Base-by-base conservation (phyloP, 2,797 vertebrate genomes). In the Pseudochirops corinnae region DNA sequence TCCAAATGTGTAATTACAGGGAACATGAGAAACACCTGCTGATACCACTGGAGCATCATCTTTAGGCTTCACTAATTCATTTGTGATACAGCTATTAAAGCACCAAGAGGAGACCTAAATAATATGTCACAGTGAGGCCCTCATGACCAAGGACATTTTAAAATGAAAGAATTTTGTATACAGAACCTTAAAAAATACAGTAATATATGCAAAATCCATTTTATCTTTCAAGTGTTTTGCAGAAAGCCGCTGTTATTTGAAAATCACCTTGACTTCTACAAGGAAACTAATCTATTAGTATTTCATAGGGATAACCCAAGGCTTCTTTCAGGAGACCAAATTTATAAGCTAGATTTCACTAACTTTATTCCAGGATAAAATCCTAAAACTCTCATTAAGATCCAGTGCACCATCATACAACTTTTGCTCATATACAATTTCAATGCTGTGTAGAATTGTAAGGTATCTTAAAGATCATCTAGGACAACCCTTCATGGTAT, bases 1-100 rank as follows among this genome's bases (percentile, higher is more conserved):
- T 96, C 97, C 97, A 98, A 95, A 96, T 29, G 91, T 97, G 96
- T 98, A 98, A 98, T 98, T 98, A 98, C 39, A 98, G 94, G 21
- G 97, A 98, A 98, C 96, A 96, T 0, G 90, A 98, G 97, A 98
- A 98, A 97, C 94, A 96, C 95, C 96, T 96, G 97, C 94, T 95
- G 97, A 97, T 93, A 95, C 91, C 91, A 16, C 1, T 96, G 96
- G 95, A 55, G 29, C 58, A 91, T 95, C 97, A 94, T 74, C 92
- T 95, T 95, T 12, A 92, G 94, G 97, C 96, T 95, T 94, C 97
- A 97, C 93, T 92, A 94, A 97, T 97, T 97, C 97, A 96, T 96
- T 82, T 21, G 82, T 93, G 92, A 96, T 93, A 96, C n/a, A 98
- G 92, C 94, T 97, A 94, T 96, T 98, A 95, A 94, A 92, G 93